Conservation (phyloP, 1,140 invertebrate species). For the Tetragnatha versicolor region DNA sequence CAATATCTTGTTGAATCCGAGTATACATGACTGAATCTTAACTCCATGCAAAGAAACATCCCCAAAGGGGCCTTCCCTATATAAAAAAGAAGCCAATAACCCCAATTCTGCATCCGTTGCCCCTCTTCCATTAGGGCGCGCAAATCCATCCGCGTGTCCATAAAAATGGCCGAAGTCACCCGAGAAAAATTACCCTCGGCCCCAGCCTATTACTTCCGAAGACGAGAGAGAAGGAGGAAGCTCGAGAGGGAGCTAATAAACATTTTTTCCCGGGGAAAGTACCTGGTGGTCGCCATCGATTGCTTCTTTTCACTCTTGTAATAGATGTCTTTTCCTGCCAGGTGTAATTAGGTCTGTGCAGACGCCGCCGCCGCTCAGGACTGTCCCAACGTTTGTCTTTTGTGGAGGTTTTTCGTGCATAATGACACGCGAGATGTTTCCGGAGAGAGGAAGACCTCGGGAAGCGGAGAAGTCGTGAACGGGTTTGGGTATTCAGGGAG, state of each 20-base stretch:
- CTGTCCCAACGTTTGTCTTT: not conserved
- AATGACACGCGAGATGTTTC: no score
- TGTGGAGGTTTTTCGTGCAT: not conserved
- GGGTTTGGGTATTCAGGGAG: no score
- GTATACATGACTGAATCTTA: no score
- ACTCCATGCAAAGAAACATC: no score
- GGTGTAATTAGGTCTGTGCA: slow-evolving; percentile 37
- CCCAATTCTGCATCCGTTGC: no score
- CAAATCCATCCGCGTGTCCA: no score
- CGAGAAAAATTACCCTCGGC: not conserved
- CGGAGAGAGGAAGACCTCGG: no score
- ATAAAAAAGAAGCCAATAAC: not conserved
- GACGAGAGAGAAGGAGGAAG: no score
- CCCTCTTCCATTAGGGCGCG: no score
- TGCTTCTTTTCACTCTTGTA: slow-evolving; percentile 45
- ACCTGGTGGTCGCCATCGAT: slow-evolving; percentile 46
- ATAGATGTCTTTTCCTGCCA: slow-evolving; percentile 42
- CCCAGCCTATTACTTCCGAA: slow-evolving; percentile 1
- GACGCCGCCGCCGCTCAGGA: slow-evolving; percentile 6
- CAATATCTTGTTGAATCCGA: no score
- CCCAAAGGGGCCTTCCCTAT: not conserved
- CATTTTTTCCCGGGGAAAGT: slow-evolving; percentile 21
- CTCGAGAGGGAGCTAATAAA: slow-evolving; percentile 11
- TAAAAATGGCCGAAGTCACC: not conserved
- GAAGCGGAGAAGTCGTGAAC: no score